Evolutionary conservation across 2,113 vertebrate species (phyloP), one percentile per base, ranked within the genome.

Genomic region (Osmerus mordax): DNA sequence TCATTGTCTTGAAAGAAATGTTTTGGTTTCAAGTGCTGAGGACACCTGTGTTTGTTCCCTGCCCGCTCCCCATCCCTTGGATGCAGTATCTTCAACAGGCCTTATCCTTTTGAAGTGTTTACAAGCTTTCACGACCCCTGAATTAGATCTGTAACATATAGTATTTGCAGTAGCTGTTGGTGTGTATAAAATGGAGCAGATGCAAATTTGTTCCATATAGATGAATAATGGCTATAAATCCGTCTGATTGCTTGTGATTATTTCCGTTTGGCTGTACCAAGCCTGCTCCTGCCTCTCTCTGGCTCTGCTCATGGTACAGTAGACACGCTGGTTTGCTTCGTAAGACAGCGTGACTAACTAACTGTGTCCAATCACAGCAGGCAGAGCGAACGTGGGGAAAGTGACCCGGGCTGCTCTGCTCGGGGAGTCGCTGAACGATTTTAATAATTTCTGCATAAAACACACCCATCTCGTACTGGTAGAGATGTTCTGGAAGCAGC

Each of bases 371-470:
- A 65, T 88, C 79, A 83, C 51, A 55, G 52, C 41, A 51, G 41
- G 60, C 36, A 41, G 81, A 81, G 62, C 75, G 58, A 81, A 74
- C 58, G 36, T 61, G 67, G 70, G 72, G 74, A 82, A 77, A 83
- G 36, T 67, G 60, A 80, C 73, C 82, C 61, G 74, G 74, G 74
- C 71, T 19, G n/a, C 60, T 56, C 14, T 41, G 36, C 15, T 21
- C 51, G 85, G 73, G 70, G 54, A 82, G 81, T 83, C 70, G 75
- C 67, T 68, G 79, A 87, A 84, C 59, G 4, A 76, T 87, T 89
- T 87, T 67, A 83, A 86, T 85, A 80, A 88, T 86, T 86, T 77
- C 76, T 68, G 72, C 71, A 78, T 81, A 73, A 83, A 54, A 83
- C 75, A 79, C 70, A 82, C 66, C 9, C 53, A 76, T 74, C 74